Conservation (phyloP, 2,113 vertebrate species). For the Agelaius phoeniceus region DNA sequence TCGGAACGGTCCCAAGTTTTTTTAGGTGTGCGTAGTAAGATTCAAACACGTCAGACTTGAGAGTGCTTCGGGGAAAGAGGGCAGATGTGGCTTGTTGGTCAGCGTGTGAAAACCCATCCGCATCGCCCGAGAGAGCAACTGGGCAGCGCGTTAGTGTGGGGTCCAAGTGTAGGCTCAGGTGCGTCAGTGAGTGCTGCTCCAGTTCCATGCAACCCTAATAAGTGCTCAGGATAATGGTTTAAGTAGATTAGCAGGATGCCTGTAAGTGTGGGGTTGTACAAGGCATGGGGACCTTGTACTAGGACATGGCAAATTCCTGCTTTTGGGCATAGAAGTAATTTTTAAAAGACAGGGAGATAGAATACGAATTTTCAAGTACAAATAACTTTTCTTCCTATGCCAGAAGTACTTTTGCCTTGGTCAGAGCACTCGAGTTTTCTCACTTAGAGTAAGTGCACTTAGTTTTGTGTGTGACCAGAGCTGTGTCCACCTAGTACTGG, state of each 20-base stretch:
- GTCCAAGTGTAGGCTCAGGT: background rate
- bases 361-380: background rate
- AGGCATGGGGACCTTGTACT: accelerated
- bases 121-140: background rate
- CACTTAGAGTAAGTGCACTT: background rate
- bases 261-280: accelerated
- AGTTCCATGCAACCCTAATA: background rate
- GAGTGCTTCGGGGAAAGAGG: background rate
- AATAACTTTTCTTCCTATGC: accelerated
- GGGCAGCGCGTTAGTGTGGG: accelerated
- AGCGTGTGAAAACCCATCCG: background rate
- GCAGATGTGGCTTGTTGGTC: background rate
- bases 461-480: background rate
- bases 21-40: background rate
- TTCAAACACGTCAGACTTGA: accelerated
- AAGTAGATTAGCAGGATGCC: background rate
- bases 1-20: background rate
- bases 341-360: background rate
- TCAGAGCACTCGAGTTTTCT: background rate
- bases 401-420: background rate
- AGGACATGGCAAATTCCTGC: background rate
- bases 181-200: accelerated
- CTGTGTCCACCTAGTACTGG: accelerated
- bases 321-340: background rate
- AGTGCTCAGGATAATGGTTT: background rate